phyloP scores from a whole-genome alignment of 2,113 vertebrate species.

The Dromiciops gliroides region DNA sequence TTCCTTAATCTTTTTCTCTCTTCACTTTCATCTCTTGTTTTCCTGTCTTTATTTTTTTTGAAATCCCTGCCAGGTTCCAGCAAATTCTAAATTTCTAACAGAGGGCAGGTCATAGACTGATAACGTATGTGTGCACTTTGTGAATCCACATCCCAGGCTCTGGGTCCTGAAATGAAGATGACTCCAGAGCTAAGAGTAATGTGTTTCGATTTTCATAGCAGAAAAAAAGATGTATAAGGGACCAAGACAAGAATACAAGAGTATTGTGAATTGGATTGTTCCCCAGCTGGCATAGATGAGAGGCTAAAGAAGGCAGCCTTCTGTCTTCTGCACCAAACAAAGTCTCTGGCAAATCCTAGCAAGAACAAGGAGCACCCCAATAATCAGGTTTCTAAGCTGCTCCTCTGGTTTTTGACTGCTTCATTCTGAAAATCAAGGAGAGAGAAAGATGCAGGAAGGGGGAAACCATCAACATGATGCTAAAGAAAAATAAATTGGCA shows the following conservation, averaged over 20 bases:
- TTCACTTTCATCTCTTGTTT: neutral
- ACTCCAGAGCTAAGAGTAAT: slow-evolving; percentile 34
- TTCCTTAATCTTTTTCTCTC: neutral
- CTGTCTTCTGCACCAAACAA: neutral
- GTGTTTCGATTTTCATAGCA: slow-evolving; percentile 62
- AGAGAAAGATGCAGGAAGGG: neutral
- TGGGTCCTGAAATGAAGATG: slow-evolving; percentile 69
- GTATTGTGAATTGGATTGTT: neutral
- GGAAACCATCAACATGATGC: neutral
- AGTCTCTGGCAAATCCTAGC: neutral
- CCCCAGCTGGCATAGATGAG: neutral
- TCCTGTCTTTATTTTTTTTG: neutral
- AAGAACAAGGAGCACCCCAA: neutral
- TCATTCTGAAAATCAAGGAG: neutral
- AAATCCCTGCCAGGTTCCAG: slow-evolving; percentile 65
- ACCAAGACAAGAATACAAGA: slow-evolving; percentile 12
- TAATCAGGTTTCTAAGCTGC: slow-evolving; percentile 37
- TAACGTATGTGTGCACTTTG: slow-evolving; percentile 58
- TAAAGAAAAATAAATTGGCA: neutral
- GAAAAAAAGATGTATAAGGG: neutral
- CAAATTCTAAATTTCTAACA: slow-evolving; percentile 65
- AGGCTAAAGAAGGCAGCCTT: neutral
- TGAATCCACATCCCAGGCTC: slow-evolving; percentile 67
- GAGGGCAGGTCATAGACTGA: slow-evolving; percentile 30
- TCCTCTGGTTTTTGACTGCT: neutral